These are phyloP conservation scores for Chrysochloris asiatica DNA, from an alignment of 2,113 vertebrate genomes.

Conservation along the genomic window DNA sequence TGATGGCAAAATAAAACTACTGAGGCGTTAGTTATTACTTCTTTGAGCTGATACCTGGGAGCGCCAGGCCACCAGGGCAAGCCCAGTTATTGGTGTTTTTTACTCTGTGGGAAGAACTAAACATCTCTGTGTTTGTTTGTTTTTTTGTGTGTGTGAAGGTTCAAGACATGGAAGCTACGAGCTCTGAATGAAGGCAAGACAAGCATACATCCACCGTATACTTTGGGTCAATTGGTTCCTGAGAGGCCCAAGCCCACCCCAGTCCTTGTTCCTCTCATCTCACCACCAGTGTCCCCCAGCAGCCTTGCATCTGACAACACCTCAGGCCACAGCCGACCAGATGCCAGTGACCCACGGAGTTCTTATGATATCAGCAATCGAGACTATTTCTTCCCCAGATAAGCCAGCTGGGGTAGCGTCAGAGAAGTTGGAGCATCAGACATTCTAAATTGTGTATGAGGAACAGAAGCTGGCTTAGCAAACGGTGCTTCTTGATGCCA, in stretches of 20 bases:
- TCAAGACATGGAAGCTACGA: conserved; percentile 53
- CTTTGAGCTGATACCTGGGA: not conserved
- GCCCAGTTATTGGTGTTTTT: not conserved
- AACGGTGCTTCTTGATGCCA: not conserved
- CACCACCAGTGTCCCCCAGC: conserved; percentile 29
- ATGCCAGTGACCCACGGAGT: not conserved
- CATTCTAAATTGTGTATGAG: not conserved
- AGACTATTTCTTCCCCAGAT: conserved; percentile 69
- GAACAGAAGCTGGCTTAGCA: accelerated
- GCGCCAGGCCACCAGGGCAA: not conserved
- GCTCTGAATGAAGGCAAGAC: conserved; percentile 57
- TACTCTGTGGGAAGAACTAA: not conserved
- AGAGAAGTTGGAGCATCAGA: not conserved
- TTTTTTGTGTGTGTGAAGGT: conserved; percentile 59
- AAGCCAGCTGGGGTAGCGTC: not conserved
- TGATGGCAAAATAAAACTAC: too few relatives aligned
- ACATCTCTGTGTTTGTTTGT: conserved; percentile 23
- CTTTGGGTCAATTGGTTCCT: conserved; percentile 40
- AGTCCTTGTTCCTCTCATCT: conserved; percentile 42
- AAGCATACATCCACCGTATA: accelerated
- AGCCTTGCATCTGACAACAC: conserved; percentile 35
- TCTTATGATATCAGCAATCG: conserved; percentile 57
- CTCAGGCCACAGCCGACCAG: not conserved
- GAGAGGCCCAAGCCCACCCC: conserved; percentile 57
- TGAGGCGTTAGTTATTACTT: accelerated